Evolutionary conservation across 2,797 vertebrate genomes (phyloP), one percentile per base, ranked within the genome.

Genomic region (Acanthurus lineatus): DNA sequence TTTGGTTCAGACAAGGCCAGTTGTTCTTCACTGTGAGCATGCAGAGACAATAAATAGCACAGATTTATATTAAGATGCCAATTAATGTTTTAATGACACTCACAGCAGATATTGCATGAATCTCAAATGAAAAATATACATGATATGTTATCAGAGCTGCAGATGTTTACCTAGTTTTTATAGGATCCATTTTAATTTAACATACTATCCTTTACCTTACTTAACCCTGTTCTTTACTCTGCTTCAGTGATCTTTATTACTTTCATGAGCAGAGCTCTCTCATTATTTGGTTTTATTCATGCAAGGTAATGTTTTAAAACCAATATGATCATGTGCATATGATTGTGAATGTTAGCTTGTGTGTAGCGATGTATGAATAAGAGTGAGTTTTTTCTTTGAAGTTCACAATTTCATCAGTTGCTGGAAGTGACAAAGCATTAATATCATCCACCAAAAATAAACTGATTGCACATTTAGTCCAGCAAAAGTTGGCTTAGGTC

Each of bases 401-500:
- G 22, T 49, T 64, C 57, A 60, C 19, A 63, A 44, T 53, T 67
- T 76, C 32, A 22, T 65, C 20, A 67, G 58, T 44, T 9, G 20
- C 47, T 42, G 54, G 51, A 77, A 66, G 49, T 77, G 52, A 69
- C n/a, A 74, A 76, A 62, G 53, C 32, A 53, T 66, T 57, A 61
- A 61, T 28, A 78, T 57, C 45, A 65, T 25, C 68, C 57, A 63
- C 57, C 47, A 72, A 85, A 83, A 90, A 81, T 54, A 85, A 88
- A 54, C 76, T 42, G 66, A 57, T 71, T 62, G 47, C 52, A 82
- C 73, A 51, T 88, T 86, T 76, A 72, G 45, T 75, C 73, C 58
- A 65, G 77, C 53, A 79, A 82, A 91, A 86, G 74, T 77, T 73
- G 82, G 73, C 82, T 91, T 84, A 91, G 88, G 90, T 92, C 92